Base-by-base conservation (phyloP, 2,888 invertebrate species). In the Agriopis marginaria region DNA sequence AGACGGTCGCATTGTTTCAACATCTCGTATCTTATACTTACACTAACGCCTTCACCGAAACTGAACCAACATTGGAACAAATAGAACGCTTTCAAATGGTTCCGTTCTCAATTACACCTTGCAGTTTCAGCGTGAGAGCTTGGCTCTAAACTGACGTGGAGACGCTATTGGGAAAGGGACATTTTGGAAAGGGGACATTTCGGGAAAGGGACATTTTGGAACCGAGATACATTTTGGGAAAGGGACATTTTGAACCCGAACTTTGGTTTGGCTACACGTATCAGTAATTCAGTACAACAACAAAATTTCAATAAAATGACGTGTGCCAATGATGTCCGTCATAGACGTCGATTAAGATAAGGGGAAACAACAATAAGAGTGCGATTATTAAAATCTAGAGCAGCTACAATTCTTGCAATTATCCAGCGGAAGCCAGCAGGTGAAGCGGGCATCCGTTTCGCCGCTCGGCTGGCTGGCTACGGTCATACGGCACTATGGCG, bases 1-100 rank as follows among this genome's bases (percentile, higher is more conserved):
- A 87, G 84, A 89, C 87, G 88, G 85, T 89, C 89, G 87, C 86
- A 91, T 93, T 92, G 92, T 92, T 92, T 90, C 86, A 85, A 90
- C 90, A 88, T 89, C 82, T 78, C 83, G 80, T 84, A 78, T 78
- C 82, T 79, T 78, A 82, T 74, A 79, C 80, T 79, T 77, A 82
- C 74, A 79, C 80, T 82, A 78, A 80, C 79, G 79, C 81, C 79
- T 80, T 23, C 80, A 81, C 82, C 82, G 79, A 81, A 84, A 83
- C 79, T 80, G 76, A 80, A 79, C 76, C 79, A 75, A 71, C 72
- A 77, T 47, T 76, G 17, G 17, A 62, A 56, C 49, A 58, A 40
- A 61, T 65, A 59, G 53, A 17, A 62, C 44, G 12, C 47, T 60
- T 70, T 50, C 54, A 63, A 66, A 65, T 62, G 17, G 53, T 54